Percentiles rank a stretch among this genome's conserved stretches.
Conservation (phyloP, 1,140 invertebrate genomes). For the Trachymyrmex septentrionalis region DNA sequence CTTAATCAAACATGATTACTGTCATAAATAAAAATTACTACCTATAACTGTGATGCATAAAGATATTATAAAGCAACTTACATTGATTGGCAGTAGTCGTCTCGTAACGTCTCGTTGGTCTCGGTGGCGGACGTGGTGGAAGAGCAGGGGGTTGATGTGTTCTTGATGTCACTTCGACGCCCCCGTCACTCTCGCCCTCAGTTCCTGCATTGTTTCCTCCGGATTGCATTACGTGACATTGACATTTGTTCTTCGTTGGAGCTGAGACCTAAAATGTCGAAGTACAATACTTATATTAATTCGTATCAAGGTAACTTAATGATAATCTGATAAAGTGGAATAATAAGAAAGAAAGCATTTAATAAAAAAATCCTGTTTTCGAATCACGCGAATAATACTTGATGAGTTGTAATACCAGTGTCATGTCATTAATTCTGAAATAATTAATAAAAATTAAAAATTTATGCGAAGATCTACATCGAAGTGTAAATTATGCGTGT, state of each 20-base stretch:
- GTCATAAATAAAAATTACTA: neutral
- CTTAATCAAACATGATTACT: neutral
- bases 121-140: constrained; percentile 84
- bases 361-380: neutral
- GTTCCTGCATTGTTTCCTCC: constrained; percentile 76
- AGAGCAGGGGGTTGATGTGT: constrained; percentile 84
- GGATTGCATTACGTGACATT: constrained; percentile 83
- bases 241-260: constrained; percentile 84
- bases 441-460: neutral
- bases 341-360: neutral
- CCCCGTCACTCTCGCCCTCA: constrained; percentile 79
- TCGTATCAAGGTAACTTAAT: neutral
- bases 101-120: constrained; percentile 83
- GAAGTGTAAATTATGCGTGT: neutral
- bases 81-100: constrained; percentile 79
- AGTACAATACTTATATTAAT: neutral
- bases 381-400: neutral
- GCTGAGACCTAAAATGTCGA: constrained; percentile 77
- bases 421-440: neutral
- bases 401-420: neutral
- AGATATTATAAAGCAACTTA: constrained; percentile 70
- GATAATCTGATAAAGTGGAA: neutral
- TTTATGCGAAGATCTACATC: neutral
- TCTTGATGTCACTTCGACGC: constrained; percentile 80
- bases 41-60: neutral